Evolutionary conservation across 2,888 invertebrate species (phyloP), one percentile per base, ranked within the genome.

Genomic region (Frankliniella intonsa): DNA sequence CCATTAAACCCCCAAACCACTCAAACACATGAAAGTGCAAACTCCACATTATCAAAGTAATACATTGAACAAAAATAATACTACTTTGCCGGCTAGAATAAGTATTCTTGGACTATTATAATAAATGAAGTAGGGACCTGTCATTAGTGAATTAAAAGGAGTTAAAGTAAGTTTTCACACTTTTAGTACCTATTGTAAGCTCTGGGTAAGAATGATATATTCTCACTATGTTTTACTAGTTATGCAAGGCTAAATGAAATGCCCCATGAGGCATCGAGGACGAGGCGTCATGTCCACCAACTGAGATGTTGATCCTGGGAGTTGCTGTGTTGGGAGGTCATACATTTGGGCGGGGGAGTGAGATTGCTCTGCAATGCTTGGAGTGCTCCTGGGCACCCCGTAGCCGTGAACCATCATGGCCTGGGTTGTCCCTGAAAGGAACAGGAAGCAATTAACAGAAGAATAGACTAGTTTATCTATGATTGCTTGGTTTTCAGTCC

Each of bases 371-470:
- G 69, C 22, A 25, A 25, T 76, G 69, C 69, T 76, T 76, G 69
- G 69, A 76, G 69, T 12, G 25, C 69, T 76, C 22, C 22, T 25
- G 12, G 22, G 69, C 69, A 76, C 25, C 22, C 22, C 69, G 25
- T 25, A 76, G 69, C 69, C 69, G 10, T 76, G 69, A 25, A 25
- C 69, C 69, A 76, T 38, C 38, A 38, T 76, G n/a, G 69, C 69
- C 69, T 76, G 69, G 69, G 69, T 25, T 76, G 69, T 25, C 69
- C 25, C 69, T 76, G 69, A 76, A 76, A 76, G 22, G 25, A 76
- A 76, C 69, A 76, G 69, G 69, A 76, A 22, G 11, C 69, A 8
- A 76, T 76, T 76, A 76, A 25, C 69, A 76, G 8, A 3, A 76
- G 69, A 22, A 76, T 12, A 22, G n/a, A n/a, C n/a, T n/a, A 17